phyloP scores from a whole-genome alignment of 2,113 vertebrate genomes.

The Brachyistius frenatus region DNA sequence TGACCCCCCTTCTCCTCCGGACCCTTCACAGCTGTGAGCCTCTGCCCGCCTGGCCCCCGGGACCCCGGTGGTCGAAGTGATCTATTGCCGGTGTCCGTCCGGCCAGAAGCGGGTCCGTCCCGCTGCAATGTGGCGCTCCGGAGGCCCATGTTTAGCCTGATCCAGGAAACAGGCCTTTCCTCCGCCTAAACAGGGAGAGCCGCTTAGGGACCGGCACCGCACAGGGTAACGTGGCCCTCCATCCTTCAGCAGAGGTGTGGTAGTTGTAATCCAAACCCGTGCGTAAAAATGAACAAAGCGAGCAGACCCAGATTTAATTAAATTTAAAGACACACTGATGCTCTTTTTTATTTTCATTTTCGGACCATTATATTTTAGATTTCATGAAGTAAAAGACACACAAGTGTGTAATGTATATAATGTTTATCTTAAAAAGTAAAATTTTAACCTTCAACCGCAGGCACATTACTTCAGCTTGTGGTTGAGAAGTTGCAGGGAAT shows the following conservation, averaged over 20 bases:
- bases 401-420: background rate
- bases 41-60: conserved; percentile 25
- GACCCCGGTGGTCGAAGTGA: conserved; percentile 80
- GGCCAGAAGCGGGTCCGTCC: conserved; percentile 58
- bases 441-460: background rate
- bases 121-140: conserved; percentile 88
- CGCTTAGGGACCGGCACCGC: conserved; percentile 80
- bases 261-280: conserved; percentile 33
- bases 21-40: conserved; percentile 60
- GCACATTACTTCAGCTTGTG: background rate
- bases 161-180: conserved; percentile 98
- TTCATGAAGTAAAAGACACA: background rate
- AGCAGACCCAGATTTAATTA: background rate
- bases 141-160: conserved; percentile 91
- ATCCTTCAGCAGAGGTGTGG: background rate
- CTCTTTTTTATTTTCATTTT: background rate
- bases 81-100: conserved; percentile 88
- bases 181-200: conserved; percentile 92
- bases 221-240: conserved; percentile 69
- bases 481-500: conserved; percentile 11
- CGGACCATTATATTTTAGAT: background rate
- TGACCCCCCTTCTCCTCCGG: conserved; percentile 50
- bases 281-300: conserved; percentile 25
- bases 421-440: background rate
- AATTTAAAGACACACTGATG: too few relatives aligned